Evolutionary conservation across 2,888 invertebrate genomes (phyloP).

Genomic region (Spodoptera exigua): DNA sequence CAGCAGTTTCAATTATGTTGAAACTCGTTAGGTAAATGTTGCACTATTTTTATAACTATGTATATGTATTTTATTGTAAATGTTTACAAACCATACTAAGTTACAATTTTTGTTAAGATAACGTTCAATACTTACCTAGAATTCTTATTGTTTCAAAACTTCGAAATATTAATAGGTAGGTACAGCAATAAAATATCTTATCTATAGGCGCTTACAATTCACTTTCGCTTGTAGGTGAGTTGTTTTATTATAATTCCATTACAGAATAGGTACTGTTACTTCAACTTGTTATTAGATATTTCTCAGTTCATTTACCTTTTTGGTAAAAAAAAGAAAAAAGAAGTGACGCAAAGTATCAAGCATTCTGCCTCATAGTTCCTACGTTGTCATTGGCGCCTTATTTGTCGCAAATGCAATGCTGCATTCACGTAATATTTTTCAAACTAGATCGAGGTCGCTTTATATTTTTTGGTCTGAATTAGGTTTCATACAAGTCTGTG

Average conservation of each 20-base stretch:
- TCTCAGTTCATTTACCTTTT: conserved; percentile 49
- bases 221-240: conserved; percentile 53
- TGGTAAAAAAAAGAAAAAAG: conserved; percentile 32
- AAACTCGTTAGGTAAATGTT: too few species aligned
- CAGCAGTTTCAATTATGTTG: too few species aligned
- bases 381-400: conserved; percentile 22
- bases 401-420: conserved; percentile 37
- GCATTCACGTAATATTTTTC: conserved; percentile 33
- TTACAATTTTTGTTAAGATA: too few species aligned
- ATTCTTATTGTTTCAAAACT: too few species aligned
- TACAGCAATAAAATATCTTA: conserved; percentile 9
- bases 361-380: conserved; percentile 23
- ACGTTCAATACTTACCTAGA: too few species aligned
- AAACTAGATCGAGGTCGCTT: conserved; percentile 55
- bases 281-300: conserved; percentile 25
- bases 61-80: too few species aligned
- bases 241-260: conserved; percentile 41
- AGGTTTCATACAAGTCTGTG: conserved; percentile 20
- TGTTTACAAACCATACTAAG: too few species aligned
- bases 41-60: too few species aligned
- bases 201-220: conserved; percentile 19
- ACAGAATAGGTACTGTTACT: conserved; percentile 51
- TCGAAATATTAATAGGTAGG: too few species aligned
- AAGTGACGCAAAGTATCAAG: conserved; percentile 30
- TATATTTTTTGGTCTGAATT: conserved; percentile 39